Conservation (phyloP, 1,140 invertebrate species). For the Dendroctonus ponderosae region DNA sequence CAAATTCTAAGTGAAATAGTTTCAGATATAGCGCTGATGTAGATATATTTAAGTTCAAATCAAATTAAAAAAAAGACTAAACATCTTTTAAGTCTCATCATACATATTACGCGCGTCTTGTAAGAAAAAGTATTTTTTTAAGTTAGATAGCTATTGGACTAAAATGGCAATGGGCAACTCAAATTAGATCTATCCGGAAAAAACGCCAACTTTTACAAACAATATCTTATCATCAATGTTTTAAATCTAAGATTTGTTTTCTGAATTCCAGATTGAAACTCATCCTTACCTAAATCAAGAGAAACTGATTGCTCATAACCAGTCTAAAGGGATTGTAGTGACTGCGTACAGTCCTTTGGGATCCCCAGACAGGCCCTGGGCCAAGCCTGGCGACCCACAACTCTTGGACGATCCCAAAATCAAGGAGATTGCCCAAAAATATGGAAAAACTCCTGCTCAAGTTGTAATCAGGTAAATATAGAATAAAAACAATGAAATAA, state of each 20-base stretch:
- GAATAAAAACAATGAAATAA: not conserved
- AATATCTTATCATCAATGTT: too few species aligned
- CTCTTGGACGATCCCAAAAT: slow-evolving; percentile 65
- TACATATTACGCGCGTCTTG: too few species aligned
- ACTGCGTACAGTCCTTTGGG: slow-evolving; percentile 84
- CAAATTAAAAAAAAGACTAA: too few species aligned
- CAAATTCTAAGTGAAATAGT: too few species aligned
- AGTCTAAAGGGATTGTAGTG: slow-evolving; percentile 63
- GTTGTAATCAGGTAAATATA: slow-evolving; percentile 49
- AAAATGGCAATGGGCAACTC: too few species aligned
- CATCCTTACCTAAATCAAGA: slow-evolving; percentile 83
- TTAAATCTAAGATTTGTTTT: not conserved
- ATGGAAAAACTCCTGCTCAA: slow-evolving; percentile 42
- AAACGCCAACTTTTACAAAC: too few species aligned
- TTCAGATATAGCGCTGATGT: too few species aligned
- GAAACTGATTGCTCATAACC: slow-evolving; percentile 72
- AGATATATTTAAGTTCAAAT: too few species aligned
- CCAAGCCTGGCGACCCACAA: slow-evolving; percentile 56
- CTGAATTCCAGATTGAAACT: slow-evolving; percentile 69
- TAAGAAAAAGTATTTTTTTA: too few species aligned
- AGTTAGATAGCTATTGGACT: too few species aligned
- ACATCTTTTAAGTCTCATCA: too few species aligned
- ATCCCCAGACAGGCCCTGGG: slow-evolving; percentile 65
- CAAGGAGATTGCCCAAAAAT: slow-evolving; percentile 43
- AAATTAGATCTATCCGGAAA: too few species aligned